Evolutionary conservation across 2,797 vertebrate genomes (phyloP).

Genomic region (Caiman crocodilus): DNA sequence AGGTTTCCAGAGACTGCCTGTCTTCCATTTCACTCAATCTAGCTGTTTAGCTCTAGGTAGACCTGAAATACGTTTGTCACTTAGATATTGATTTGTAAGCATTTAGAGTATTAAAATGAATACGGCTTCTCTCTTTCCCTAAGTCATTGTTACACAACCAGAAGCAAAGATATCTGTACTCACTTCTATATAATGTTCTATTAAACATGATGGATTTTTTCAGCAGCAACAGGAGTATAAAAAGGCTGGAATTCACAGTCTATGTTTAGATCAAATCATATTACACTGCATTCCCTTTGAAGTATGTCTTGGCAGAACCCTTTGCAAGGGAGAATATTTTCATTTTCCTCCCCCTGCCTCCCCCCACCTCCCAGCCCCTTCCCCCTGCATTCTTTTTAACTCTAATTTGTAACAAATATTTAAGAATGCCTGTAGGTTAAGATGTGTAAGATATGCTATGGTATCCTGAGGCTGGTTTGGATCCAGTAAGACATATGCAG

Average conservation of each 20-base stretch:
- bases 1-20: constrained; percentile 2
- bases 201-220: background rate
- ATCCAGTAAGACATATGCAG: background rate
- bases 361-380: background rate
- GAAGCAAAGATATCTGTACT: background rate
- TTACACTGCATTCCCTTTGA: background rate
- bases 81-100: constrained; percentile 39
- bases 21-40: constrained; percentile 34
- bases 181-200: background rate
- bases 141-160: background rate
- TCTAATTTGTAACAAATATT: background rate
- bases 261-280: background rate
- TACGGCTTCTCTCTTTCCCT: constrained; percentile 6
- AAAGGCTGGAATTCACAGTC: background rate
- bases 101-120: background rate
- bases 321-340: background rate
- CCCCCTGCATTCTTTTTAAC: background rate
- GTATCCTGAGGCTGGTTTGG: background rate
- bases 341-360: background rate
- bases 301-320: background rate
- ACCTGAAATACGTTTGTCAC: constrained; percentile 13
- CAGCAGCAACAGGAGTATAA: background rate
- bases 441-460: background rate
- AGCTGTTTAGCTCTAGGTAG: constrained; percentile 12
- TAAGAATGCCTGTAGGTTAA: background rate